phyloP scores from a whole-genome alignment of 2,888 invertebrate genomes.

The Unio delphinus region DNA sequence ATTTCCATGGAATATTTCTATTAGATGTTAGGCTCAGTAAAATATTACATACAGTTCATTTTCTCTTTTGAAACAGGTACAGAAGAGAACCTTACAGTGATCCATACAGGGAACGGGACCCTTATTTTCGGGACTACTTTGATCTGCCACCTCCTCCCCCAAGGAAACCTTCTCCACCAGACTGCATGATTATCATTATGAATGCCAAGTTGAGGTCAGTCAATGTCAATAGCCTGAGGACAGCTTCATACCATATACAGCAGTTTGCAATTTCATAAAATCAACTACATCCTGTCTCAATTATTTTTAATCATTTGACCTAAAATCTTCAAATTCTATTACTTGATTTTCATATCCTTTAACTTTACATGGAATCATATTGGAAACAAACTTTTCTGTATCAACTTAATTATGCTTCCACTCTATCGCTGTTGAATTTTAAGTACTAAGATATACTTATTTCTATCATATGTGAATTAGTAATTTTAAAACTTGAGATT shows the following conservation, averaged over 20 bases:
- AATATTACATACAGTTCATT: too few relatives aligned
- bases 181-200: conserved; percentile 92
- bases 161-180: conserved; percentile 75
- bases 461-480: too few relatives aligned
- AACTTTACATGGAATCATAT: too few relatives aligned
- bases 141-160: conserved; percentile 34
- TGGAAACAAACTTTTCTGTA: too few relatives aligned
- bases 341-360: too few relatives aligned
- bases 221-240: not conserved
- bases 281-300: not conserved
- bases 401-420: too few relatives aligned
- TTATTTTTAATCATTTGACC: not conserved
- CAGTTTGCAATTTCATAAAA: not conserved
- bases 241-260: not conserved
- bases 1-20: too few relatives aligned
- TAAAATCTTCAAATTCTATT: not conserved
- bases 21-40: too few relatives aligned
- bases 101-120: conserved; percentile 47
- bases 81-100: conserved; percentile 47
- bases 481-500: too few relatives aligned
- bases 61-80: conserved; percentile 11
- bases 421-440: too few relatives aligned
- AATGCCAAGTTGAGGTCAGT: conserved; percentile 86
- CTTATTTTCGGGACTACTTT: conserved; percentile 35
- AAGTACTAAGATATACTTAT: too few relatives aligned